These are phyloP conservation scores for Scaptomyza hsui DNA, from an alignment of 1,140 invertebrate genomes.

Conservation along the genomic window DNA sequence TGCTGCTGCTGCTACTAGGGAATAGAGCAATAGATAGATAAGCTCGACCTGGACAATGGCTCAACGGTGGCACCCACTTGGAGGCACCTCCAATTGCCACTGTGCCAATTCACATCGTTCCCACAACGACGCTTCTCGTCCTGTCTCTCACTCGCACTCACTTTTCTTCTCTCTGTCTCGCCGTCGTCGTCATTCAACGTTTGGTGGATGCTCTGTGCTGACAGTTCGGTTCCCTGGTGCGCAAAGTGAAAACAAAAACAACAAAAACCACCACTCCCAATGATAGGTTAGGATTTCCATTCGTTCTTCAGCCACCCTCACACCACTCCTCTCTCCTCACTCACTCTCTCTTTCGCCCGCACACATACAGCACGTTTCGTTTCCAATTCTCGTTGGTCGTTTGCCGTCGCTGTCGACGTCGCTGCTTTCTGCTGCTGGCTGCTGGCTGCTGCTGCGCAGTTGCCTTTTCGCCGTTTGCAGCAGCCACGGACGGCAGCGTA, in stretches of 20 bases:
- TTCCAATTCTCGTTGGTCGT: not conserved
- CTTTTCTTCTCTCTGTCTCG: conserved; percentile 24
- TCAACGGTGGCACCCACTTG: conserved; percentile 26
- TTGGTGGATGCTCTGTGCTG: conserved; percentile 70
- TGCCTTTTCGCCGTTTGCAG: conserved; percentile 47
- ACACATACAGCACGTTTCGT: not conserved
- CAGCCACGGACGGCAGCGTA: conserved; percentile 55
- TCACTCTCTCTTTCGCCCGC: not conserved
- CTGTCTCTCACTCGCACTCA: conserved; percentile 12
- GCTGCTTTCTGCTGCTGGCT: conserved; percentile 11
- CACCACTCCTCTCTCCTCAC: conserved; percentile 16
- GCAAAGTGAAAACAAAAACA: not conserved
- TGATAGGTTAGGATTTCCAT: conserved; percentile 66
- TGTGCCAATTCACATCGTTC: conserved; percentile 70
- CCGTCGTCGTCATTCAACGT: conserved; percentile 14
- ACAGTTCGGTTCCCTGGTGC: conserved; percentile 62
- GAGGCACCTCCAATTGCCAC: conserved; percentile 16
- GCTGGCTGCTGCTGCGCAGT: conserved; percentile 46
- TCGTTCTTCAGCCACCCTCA: conserved; percentile 39
- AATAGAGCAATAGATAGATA: conserved; percentile 44
- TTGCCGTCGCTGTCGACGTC: conserved; percentile 15
- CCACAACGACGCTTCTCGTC: conserved; percentile 45
- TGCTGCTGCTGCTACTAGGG: conserved; percentile 15
- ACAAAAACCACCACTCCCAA: conserved; percentile 63
- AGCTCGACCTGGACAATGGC: conserved; percentile 33